Conservation (phyloP, 2,113 vertebrate genomes). For the Atherinomorus stipes region DNA sequence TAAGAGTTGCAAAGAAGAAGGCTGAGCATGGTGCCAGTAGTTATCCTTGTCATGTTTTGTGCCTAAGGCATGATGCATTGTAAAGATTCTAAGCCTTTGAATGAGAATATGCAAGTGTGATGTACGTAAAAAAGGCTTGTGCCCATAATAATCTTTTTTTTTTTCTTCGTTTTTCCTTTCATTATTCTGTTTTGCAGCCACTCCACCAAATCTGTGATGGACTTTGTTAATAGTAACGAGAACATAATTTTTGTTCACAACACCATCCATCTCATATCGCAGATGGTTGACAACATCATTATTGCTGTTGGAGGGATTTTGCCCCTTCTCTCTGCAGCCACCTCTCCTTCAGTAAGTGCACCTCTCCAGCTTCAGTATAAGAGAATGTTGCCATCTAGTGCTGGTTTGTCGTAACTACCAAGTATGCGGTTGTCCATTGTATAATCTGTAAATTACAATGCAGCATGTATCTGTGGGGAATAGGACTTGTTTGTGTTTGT, state of each 20-base stretch:
- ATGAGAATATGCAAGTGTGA: neutral
- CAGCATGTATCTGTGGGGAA: constrained; percentile 6
- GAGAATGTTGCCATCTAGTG: constrained; percentile 75
- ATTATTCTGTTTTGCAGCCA: constrained; percentile 85
- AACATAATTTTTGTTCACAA: constrained; percentile 99
- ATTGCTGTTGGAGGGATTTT: constrained; percentile 98
- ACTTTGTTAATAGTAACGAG: constrained; percentile 99
- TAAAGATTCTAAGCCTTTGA: neutral
- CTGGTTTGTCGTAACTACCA: constrained; percentile 11
- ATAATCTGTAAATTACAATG: neutral
- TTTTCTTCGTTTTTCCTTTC: neutral
- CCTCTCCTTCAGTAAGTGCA: constrained; percentile 94
- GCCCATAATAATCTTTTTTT: neutral
- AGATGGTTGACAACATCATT: constrained; percentile 99
- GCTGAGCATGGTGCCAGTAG: neutral
- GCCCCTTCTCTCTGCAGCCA: constrained; percentile 96
- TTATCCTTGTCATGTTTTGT: neutral
- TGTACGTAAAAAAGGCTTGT: neutral
- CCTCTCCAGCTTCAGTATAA: constrained; percentile 76
- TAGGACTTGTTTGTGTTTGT: constrained; percentile 21
- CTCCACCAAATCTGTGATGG: constrained; percentile 97
- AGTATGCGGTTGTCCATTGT: neutral
- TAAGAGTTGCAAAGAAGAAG: constrained; percentile 3
- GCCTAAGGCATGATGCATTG: neutral
- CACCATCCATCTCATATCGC: constrained; percentile 98